These are phyloP conservation scores for Psophia crepitans DNA, from an alignment of 2,113 vertebrate species.

Conservation along the genomic window DNA sequence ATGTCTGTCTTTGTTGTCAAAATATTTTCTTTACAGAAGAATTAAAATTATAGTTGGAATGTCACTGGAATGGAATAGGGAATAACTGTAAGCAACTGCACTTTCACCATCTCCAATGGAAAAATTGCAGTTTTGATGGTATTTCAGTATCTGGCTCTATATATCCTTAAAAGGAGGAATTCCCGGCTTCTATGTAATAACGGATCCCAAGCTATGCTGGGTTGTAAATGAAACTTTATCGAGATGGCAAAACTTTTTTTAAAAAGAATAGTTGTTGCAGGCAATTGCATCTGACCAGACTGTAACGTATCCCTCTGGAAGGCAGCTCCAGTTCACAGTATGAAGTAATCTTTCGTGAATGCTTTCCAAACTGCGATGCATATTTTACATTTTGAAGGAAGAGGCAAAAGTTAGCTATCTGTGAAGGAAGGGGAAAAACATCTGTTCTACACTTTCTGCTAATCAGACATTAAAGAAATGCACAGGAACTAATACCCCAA, in stretches of 20 bases:
- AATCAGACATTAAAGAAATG: conserved; percentile 23
- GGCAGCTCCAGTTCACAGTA: neutral
- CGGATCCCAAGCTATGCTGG: neutral
- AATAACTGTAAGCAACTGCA: neutral
- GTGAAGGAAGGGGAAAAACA: neutral
- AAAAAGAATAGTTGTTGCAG: neutral
- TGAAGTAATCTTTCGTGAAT: conserved; percentile 45
- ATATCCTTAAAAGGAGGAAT: neutral
- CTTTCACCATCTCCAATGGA: neutral
- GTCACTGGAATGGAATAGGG: neutral
- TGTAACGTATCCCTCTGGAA: conserved; percentile 12
- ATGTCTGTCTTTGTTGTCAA: conserved; percentile 34
- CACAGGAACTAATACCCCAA: neutral
- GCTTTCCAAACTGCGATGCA: conserved; percentile 38
- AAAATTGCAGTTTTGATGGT: neutral
- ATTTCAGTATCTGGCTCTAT: neutral
- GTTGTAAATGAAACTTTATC: neutral
- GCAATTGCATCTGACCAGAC: neutral
- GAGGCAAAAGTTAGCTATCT: conserved; percentile 36
- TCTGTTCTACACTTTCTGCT: conserved; percentile 32
- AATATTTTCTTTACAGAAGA: conserved; percentile 55
- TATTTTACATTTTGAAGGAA: conserved; percentile 52
- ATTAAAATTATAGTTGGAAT: conserved; percentile 47
- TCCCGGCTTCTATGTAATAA: neutral
- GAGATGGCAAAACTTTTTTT: neutral